These are phyloP conservation scores for Dasypus novemcinctus DNA, from an alignment of 2,113 vertebrate species.

Conservation along the genomic window DNA sequence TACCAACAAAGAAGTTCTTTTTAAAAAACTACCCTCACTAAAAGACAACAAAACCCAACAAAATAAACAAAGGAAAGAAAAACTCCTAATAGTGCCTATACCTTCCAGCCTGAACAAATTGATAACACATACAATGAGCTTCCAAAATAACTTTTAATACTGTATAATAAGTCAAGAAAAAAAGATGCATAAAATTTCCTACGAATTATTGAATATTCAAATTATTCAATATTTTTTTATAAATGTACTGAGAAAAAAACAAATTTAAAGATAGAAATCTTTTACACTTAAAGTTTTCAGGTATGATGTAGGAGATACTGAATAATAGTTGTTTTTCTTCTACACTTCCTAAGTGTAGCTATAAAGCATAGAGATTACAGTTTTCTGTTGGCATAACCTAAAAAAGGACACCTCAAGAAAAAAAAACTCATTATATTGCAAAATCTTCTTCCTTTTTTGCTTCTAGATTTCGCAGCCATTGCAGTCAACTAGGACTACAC, in stretches of 20 bases:
- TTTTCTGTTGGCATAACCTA: neutral
- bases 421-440: neutral
- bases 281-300: conserved; percentile 19
- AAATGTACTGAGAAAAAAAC: conserved; percentile 60
- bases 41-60: neutral
- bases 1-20: neutral
- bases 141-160: conserved; percentile 81
- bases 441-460: neutral
- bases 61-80: neutral
- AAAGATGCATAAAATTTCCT: conserved; percentile 63
- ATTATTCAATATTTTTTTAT: conserved; percentile 62
- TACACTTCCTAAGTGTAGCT: neutral
- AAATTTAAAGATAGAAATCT: conserved; percentile 73
- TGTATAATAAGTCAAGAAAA: conserved; percentile 71
- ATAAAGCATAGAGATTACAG: conserved; percentile 23
- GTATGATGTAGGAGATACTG: neutral
- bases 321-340: conserved; percentile 25
- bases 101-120: neutral
- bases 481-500: neutral
- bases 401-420: neutral
- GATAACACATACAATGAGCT: conserved; percentile 45
- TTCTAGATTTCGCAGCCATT: neutral
- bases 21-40: neutral
- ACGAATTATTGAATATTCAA: conserved; percentile 65
- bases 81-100: neutral